Percentiles rank a stretch among this genome's conserved stretches.
Evolutionary conservation across 1,140 invertebrate species (phyloP).

Genomic region (Drosophila asahinai): DNA sequence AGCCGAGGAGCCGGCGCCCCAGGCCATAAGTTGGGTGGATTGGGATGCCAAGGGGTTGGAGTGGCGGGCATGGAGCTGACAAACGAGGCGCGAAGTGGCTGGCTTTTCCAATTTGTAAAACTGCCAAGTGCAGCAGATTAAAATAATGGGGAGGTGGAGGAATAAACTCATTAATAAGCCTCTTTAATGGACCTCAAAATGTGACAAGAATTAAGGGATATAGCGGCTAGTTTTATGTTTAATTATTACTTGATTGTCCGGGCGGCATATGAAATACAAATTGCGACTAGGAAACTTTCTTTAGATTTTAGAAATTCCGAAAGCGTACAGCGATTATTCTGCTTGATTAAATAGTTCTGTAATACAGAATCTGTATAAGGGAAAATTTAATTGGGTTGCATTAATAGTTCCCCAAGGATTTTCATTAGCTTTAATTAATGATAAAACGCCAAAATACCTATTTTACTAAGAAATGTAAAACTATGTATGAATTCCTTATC

Average conservation of each 20-base stretch:
- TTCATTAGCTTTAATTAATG: not conserved
- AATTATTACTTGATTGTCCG: slow-evolving; percentile 6
- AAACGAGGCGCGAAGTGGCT: slow-evolving; percentile 71
- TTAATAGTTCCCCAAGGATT: not conserved
- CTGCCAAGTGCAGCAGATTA: slow-evolving; percentile 48
- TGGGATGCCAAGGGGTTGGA: slow-evolving; percentile 3
- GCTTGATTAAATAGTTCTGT: not conserved
- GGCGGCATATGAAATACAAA: not conserved
- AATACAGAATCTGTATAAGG: not conserved
- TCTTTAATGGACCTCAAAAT: slow-evolving; percentile 13
- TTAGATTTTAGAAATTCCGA: not conserved
- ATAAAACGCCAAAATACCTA: not conserved
- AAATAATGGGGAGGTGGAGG: slow-evolving; percentile 31
- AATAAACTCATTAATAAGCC: not conserved
- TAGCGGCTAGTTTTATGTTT: slow-evolving; percentile 11
- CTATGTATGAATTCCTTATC: not conserved
- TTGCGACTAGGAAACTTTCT: not conserved
- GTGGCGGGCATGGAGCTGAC: slow-evolving; percentile 15
- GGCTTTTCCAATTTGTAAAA: slow-evolving; percentile 50
- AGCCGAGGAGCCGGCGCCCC: slow-evolving; percentile 17
- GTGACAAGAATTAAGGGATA: slow-evolving; percentile 16
- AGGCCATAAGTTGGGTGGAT: not conserved
- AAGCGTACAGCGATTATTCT: not conserved
- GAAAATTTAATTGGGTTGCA: not conserved
- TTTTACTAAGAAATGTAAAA: no score